These are phyloP conservation scores for Actenoides hombroni DNA, from an alignment of 2,113 vertebrate genomes.

Conservation along the genomic window DNA sequence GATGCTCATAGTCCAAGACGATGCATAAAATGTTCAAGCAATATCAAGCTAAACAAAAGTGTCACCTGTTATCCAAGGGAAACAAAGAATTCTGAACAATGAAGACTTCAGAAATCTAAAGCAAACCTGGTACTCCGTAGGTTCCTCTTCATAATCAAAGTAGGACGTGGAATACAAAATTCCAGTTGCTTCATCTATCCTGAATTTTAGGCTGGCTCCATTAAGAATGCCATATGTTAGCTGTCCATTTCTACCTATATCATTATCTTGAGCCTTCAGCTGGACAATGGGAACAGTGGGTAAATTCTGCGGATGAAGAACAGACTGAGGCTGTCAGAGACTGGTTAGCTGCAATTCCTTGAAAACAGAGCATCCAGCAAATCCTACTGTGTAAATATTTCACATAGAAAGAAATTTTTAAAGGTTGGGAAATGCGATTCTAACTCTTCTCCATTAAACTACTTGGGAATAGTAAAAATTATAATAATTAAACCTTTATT, in stretches of 20 bases:
- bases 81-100: neutral
- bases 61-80: neutral
- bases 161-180: conserved; percentile 38
- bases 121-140: conserved; percentile 65
- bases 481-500: neutral
- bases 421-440: neutral
- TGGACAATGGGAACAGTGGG: conserved; percentile 6
- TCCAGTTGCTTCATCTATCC: conserved; percentile 56
- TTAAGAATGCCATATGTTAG: conserved; percentile 52
- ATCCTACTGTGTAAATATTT: conserved; percentile 6
- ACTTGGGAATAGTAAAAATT: neutral
- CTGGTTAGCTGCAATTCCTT: neutral
- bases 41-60: neutral
- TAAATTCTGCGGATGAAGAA: neutral
- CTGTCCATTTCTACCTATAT: conserved; percentile 55
- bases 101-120: neutral
- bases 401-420: neutral
- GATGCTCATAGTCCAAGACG: neutral
- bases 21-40: neutral
- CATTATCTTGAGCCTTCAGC: conserved; percentile 43
- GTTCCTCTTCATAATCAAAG: conserved; percentile 69
- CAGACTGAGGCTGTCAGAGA: neutral
- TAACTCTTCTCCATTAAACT: neutral
- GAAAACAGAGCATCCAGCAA: neutral
- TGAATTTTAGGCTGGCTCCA: neutral